Evolutionary conservation across 2,888 invertebrate genomes (phyloP), one percentile per base, ranked within the genome.

Genomic region (Mesorhabditis spiculigera): DNA sequence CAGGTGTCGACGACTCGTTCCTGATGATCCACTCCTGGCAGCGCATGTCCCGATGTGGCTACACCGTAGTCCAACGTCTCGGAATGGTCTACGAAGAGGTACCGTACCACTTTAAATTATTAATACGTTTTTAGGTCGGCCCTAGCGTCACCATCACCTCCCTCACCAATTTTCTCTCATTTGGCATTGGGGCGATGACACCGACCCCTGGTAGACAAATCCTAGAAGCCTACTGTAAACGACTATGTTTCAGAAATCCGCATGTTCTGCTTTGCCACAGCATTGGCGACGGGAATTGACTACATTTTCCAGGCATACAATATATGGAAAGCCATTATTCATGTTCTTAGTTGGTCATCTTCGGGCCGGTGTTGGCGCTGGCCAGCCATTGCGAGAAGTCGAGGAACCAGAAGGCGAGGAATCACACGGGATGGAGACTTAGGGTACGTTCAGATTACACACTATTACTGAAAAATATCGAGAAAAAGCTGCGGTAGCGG

Each of bases 141-240:
- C 85, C 85, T 10, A 80, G 80, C 42, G 81, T 85, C 63, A 85
- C 84, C 41, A 85, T 85, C 71, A 85, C 85, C 4, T 82, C 84
- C 4, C 71, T 85, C 62, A 85, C 85, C n/a, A 85, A 85, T 73
- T 81, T 82, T 63, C 70, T 85, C n/a, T 84, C 84, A 10, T 85
- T 85, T 71, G 82, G 80, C 6, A 82, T 85, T 69, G 85, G 85
- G 65, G 82, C 83, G 13, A 77, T 85, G 16, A 80, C 84, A 8
- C 85, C 85, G 28, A 85, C 85, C 43, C 85, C 85, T 44, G 83
- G 82, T 82, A 50, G n/a, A 50, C 10, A 50, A 10, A 2, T 50
- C n/a, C 58, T 50, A n/a, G 58, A 50, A 50, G 58, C 58, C 58
- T 50, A 50, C 8, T 50, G 10, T 43, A 45, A 43, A 44, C n/a